A percentile compares a stretch with the other conserved stretches of the same genome.
Conservation (phyloP, 2,888 invertebrate species). For the Pycnomerus fuliginosus region DNA sequence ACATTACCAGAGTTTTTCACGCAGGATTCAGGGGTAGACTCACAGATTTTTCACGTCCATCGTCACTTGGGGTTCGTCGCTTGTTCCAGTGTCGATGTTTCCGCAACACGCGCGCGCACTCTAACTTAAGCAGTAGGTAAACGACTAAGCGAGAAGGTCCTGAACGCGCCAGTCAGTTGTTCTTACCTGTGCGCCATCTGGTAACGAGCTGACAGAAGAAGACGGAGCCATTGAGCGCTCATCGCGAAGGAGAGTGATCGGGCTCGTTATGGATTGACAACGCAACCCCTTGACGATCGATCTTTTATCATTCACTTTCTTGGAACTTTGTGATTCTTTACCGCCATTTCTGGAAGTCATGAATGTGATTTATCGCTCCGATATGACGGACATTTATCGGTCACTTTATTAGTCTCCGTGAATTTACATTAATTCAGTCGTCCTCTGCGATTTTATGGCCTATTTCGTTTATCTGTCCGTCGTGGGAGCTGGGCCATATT, state of each 20-base stretch:
- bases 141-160: conserved; percentile 49
- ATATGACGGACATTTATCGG: conserved; percentile 25
- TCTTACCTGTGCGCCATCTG: conserved; percentile 51
- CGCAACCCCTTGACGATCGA: conserved; percentile 3
- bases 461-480: conserved; percentile 11
- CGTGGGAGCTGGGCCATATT: conserved; percentile 16
- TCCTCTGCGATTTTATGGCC: conserved; percentile 17
- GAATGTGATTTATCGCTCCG: conserved; percentile 18
- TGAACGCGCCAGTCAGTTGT: conserved; percentile 43
- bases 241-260: conserved; percentile 2
- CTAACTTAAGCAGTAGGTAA: conserved; percentile 58
- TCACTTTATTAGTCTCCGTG: conserved; percentile 19
- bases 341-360: conserved; percentile 16
- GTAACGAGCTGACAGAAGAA: conserved; percentile 31
- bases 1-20: conserved; percentile 4
- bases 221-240: conserved; percentile 21
- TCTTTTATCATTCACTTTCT: conserved; percentile 1
- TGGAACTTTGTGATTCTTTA: conserved; percentile 5
- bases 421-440: conserved; percentile 22
- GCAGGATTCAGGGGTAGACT: background rate
- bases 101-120: conserved; percentile 60
- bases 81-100: conserved; percentile 29
- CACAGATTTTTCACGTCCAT: conserved; percentile 8
- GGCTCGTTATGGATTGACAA: background rate
- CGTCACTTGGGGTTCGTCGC: conserved; percentile 29